Percentiles rank a stretch among this genome's conserved stretches.
phyloP scores from a whole-genome alignment of 2,797 vertebrate species.

The Cheirogaleus major region DNA sequence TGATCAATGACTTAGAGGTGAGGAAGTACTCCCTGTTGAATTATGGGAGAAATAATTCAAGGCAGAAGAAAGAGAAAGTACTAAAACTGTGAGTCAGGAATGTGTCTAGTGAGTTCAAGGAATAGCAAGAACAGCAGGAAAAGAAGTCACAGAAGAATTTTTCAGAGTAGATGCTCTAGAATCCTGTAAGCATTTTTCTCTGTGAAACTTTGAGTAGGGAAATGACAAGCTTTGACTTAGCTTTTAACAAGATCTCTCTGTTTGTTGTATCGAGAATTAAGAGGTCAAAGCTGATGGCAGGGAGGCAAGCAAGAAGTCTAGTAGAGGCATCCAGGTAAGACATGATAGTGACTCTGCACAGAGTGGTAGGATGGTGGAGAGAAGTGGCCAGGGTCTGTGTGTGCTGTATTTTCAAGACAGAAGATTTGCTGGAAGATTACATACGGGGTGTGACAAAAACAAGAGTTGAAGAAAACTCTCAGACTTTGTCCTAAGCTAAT shows the following conservation, averaged over 20 bases:
- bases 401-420: background rate
- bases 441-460: background rate
- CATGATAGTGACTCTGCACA: background rate
- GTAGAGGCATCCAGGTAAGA: background rate
- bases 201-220: background rate
- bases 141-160: background rate
- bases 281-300: background rate
- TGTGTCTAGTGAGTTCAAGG: background rate
- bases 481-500: background rate
- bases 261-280: background rate
- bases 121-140: background rate
- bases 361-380: background rate
- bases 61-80: background rate
- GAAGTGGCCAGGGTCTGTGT: background rate
- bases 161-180: background rate
- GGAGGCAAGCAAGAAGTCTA: background rate
- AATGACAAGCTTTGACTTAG: background rate
- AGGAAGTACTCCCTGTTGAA: background rate
- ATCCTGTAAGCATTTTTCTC: background rate
- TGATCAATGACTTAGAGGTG: background rate
- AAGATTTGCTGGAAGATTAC: background rate
- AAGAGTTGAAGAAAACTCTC: background rate
- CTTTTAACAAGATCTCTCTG: background rate
- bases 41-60: constrained; percentile 3
- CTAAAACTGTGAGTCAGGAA: background rate